Percentiles rank a stretch among this genome's conserved stretches.
These are phyloP conservation scores for Athripsodes cinereus DNA, from an alignment of 2,888 invertebrate genomes.

Conservation along the genomic window DNA sequence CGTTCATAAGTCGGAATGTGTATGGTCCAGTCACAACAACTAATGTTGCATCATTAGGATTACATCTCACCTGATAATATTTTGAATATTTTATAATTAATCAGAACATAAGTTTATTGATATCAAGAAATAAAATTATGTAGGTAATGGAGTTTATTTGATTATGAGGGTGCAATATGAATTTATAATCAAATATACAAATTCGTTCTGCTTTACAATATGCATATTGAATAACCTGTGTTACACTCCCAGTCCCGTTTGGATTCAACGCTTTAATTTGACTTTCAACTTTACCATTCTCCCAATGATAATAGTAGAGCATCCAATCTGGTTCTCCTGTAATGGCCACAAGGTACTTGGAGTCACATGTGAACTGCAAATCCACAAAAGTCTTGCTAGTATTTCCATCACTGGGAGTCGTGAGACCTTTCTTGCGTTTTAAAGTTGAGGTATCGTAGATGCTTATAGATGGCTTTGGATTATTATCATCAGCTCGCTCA, in stretches of 20 bases:
- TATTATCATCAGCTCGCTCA: constrained; percentile 54
- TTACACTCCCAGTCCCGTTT: constrained; percentile 61
- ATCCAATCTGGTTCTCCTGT: constrained; percentile 81
- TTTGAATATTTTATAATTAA: no score
- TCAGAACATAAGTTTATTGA: no score
- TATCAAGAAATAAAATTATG: no score
- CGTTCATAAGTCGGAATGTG: constrained; percentile 69
- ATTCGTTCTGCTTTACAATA: no score
- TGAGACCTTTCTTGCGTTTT: constrained; percentile 61
- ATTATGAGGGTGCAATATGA: no score
- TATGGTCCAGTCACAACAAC: constrained; percentile 60
- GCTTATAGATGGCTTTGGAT: constrained; percentile 59
- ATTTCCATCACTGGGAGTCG: constrained; percentile 56
- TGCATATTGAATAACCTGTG: constrained; percentile 42
- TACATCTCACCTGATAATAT: constrained; percentile 59
- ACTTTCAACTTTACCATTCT: constrained; percentile 74
- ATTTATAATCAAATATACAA: no score
- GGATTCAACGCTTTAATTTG: constrained; percentile 66
- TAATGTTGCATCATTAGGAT: constrained; percentile 70
- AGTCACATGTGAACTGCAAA: constrained; percentile 75
- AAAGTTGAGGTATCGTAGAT: constrained; percentile 66
- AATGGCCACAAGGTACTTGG: constrained; percentile 71
- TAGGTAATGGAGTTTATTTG: no score
- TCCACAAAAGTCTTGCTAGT: constrained; percentile 61
- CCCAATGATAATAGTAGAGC: constrained; percentile 75